A percentile compares a stretch with the other conserved stretches of the same genome.
These are phyloP conservation scores for Drosophila mauritiana DNA, from an alignment of 1,140 invertebrate genomes.

Conservation along the genomic window DNA sequence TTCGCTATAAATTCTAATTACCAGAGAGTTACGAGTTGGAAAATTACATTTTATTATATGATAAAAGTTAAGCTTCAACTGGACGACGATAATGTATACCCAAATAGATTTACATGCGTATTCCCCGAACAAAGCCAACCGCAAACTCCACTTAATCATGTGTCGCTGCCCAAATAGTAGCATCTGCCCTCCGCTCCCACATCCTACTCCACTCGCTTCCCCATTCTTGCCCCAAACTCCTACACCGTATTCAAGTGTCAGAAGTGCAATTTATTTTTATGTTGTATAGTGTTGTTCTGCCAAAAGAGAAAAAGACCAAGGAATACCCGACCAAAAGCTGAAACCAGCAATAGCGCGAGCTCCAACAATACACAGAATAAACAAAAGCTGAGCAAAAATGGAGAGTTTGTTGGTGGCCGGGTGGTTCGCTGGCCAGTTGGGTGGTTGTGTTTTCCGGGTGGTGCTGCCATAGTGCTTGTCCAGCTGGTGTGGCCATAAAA, in stretches of 20 bases:
- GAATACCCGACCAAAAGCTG: slow-evolving; percentile 18
- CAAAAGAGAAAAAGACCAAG: slow-evolving; percentile 53
- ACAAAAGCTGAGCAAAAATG: slow-evolving; percentile 52
- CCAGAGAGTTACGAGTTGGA: slow-evolving; percentile 82
- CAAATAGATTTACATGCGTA: slow-evolving; percentile 83
- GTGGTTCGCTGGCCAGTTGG: background rate
- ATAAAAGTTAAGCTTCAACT: slow-evolving; percentile 83
- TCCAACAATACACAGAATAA: slow-evolving; percentile 70
- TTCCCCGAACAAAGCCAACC: slow-evolving; percentile 70
- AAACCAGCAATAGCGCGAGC: slow-evolving; percentile 39
- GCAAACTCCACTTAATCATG: slow-evolving; percentile 81
- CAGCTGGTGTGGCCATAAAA: slow-evolving; percentile 77
- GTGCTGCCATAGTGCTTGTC: slow-evolving; percentile 38
- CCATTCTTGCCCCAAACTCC: slow-evolving; percentile 19
- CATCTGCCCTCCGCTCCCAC: slow-evolving; percentile 3
- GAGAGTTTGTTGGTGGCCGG: background rate
- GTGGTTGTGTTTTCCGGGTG: background rate
- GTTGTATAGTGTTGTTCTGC: slow-evolving; percentile 71
- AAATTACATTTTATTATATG: slow-evolving; percentile 84
- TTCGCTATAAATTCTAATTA: slow-evolving; percentile 82
- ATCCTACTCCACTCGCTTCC: background rate
- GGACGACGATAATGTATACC: slow-evolving; percentile 82
- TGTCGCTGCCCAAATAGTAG: slow-evolving; percentile 50
- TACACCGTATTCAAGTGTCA: slow-evolving; percentile 79
- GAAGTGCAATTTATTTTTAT: slow-evolving; percentile 83